A percentile compares a stretch with the other conserved stretches of the same genome.
Conservation (phyloP, 1,140 invertebrate genomes). For the Oncopodura yosiiana region DNA sequence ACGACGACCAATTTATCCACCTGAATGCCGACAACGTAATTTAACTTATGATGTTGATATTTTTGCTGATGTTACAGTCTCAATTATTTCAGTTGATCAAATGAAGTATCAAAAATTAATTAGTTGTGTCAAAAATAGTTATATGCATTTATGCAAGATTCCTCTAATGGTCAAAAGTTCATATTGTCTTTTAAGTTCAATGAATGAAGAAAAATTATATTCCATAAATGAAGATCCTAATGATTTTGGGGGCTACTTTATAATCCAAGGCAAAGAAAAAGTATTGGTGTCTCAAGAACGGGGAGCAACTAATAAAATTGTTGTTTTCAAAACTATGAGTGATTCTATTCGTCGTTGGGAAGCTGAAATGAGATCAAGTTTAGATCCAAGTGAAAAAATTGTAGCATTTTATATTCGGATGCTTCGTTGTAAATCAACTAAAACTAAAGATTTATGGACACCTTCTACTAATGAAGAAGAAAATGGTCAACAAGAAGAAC, state of each 20-base stretch:
- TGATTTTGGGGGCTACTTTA: constrained; percentile 95
- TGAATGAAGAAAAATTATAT: constrained; percentile 92
- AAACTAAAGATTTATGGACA: constrained; percentile 89
- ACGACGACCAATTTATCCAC: constrained; percentile 48
- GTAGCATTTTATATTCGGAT: constrained; percentile 97
- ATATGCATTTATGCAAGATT: constrained; percentile 97
- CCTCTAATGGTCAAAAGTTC: constrained; percentile 97
- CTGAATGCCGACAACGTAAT: constrained; percentile 80
- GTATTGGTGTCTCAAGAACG: constrained; percentile 97
- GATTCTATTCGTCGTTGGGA: constrained; percentile 94
- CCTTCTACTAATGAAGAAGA: constrained; percentile 98
- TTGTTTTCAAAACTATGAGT: constrained; percentile 92
- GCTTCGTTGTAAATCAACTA: constrained; percentile 90
- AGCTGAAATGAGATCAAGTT: constrained; percentile 87
- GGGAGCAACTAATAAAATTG: constrained; percentile 98
- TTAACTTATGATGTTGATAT: constrained; percentile 90
- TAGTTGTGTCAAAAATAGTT: constrained; percentile 56
- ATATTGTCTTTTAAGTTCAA: constrained; percentile 81
- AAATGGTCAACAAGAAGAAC: not conserved
- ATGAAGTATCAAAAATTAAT: constrained; percentile 75
- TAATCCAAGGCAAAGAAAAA: constrained; percentile 93
- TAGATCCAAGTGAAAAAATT: constrained; percentile 80
- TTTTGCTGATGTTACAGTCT: constrained; percentile 75
- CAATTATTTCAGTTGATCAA: constrained; percentile 65
- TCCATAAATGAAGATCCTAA: constrained; percentile 96